Evolutionary conservation across 2,888 invertebrate species (phyloP).

Genomic region (Heliconius hortense): DNA sequence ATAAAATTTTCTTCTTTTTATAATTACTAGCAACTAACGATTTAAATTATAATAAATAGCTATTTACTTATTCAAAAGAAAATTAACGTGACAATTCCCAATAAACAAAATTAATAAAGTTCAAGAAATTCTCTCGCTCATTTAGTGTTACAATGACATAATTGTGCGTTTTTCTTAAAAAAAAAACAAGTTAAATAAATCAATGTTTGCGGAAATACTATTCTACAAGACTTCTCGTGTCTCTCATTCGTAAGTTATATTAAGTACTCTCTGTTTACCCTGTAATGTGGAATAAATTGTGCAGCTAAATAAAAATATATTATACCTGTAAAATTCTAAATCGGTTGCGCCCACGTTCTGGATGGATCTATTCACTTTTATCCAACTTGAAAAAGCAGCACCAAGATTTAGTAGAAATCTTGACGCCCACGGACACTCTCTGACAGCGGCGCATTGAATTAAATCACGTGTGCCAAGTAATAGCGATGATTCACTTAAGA

Average conservation of each 20-base stretch:
- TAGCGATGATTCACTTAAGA: conserved; percentile 63
- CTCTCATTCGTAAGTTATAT: too few species aligned
- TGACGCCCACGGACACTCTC: conserved; percentile 67
- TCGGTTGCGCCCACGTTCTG: conserved; percentile 47
- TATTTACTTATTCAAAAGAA: too few species aligned
- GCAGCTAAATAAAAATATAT: background rate
- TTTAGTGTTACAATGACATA: too few species aligned
- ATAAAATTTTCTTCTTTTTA: background rate
- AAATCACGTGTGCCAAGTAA: conserved; percentile 63
- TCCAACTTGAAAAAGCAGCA: conserved; percentile 61
- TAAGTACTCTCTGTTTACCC: too few species aligned
- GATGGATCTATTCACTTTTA: conserved; percentile 53
- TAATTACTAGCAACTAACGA: background rate
- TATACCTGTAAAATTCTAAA: conserved; percentile 47
- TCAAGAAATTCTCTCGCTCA: too few species aligned
- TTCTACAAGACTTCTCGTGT: too few species aligned
- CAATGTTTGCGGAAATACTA: too few species aligned
- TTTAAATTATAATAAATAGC: background rate
- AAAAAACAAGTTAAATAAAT: too few species aligned
- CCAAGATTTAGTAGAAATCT: conserved; percentile 59
- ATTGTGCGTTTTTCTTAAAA: too few species aligned
- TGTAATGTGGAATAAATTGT: too few species aligned
- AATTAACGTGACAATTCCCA: too few species aligned
- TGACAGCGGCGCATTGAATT: conserved; percentile 58
- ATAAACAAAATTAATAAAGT: too few species aligned